Evolutionary conservation across 2,797 vertebrate genomes (phyloP), one percentile per base, ranked within the genome.

Genomic region (Chanos chanos): DNA sequence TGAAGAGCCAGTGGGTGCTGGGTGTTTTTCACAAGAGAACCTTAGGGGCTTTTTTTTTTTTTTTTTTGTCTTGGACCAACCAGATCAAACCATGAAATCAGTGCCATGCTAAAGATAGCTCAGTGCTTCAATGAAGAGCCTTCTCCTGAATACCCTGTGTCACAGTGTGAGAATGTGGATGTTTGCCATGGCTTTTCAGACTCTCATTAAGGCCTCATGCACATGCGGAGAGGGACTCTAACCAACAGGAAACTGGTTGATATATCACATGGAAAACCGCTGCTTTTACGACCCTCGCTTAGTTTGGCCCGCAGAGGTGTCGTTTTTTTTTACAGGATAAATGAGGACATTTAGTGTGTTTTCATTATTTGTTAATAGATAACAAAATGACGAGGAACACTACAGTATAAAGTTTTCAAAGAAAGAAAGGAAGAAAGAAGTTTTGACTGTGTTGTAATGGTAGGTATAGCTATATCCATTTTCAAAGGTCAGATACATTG

Each of bases 71-170:
- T 68, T 48, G 40, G 61, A 63, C 1, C 57, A 64, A 74, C 73
- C 82, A 83, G 88, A 82, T 86, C 66, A 64, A 70, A 81, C 85
- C 80, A 75, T 87, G 85, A 88, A 89, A 88, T 89, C 64, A 1
- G 70, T 70, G 70, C 73, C 78, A 75, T 72, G 72, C 67, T 73
- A 69, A 83, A 80, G 62, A 78, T 77, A 66, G 72, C 19, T 45
- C 56, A 30, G 1, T n/a, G 28, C 30, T 58, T 53, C 48, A 55
- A 66, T 74, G 70, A 77, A 78, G 77, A 69, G 70, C 72, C 56
- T 61, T 43, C 62, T 74, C 68, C 67, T 71, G 63, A 70, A 19
- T 13, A n/a, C 30, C 48, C 43, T 60, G 66, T 66, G 68, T 66
- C 61, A 39, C 43, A 62, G 68, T 39, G 59, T 63, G 49, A 69